These are phyloP conservation scores for Cantharis nigra DNA, from an alignment of 2,888 invertebrate genomes.

Conservation along the genomic window DNA sequence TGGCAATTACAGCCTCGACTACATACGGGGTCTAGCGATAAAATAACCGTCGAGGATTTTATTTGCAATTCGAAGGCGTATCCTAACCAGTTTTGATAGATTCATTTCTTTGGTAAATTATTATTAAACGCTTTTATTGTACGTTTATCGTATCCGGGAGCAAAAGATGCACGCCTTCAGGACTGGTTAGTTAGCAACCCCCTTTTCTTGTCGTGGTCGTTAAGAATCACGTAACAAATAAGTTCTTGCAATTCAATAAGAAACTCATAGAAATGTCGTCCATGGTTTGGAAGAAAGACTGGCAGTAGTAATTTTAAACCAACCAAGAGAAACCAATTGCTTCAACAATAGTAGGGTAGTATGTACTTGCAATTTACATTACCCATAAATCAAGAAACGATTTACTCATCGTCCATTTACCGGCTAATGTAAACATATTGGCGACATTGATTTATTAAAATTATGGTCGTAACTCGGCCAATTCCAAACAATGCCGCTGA, in stretches of 20 bases:
- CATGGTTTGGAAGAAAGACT: neutral
- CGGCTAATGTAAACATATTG: conserved; percentile 52
- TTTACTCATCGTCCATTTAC: conserved; percentile 47
- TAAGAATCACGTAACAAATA: neutral
- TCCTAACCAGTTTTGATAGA: neutral
- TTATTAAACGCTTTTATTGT: neutral
- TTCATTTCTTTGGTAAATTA: neutral
- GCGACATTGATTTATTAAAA: conserved; percentile 49
- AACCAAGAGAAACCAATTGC: neutral
- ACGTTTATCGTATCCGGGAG: neutral
- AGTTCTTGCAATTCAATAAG: neutral
- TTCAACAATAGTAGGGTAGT: neutral
- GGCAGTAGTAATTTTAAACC: neutral
- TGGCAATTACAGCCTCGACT: neutral
- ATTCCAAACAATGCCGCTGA: neutral
- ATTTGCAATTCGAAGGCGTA: neutral
- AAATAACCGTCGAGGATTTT: neutral
- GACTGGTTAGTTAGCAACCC: neutral
- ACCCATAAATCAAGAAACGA: conserved; percentile 47
- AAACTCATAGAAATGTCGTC: neutral
- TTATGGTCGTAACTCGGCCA: conserved; percentile 1
- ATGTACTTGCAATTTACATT: conserved; percentile 44
- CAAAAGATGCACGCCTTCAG: neutral
- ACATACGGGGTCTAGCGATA: neutral
- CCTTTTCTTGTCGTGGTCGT: neutral